A percentile compares a stretch with the other conserved stretches of the same genome.
phyloP scores from a whole-genome alignment of 2,888 invertebrate species.

The Aporophyla nigra region DNA sequence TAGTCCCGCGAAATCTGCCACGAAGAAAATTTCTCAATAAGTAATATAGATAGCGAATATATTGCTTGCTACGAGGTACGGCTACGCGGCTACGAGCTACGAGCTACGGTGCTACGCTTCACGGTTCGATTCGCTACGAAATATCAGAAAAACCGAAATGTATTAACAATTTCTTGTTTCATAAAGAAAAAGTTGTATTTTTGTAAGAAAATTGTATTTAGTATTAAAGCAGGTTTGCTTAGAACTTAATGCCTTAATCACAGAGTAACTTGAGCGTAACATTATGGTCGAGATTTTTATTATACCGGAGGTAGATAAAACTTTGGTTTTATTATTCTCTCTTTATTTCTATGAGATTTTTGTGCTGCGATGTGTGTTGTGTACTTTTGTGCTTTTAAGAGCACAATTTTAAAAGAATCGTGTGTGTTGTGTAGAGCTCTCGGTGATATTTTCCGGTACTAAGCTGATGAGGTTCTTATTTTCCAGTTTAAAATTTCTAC shows the following conservation, averaged over 20 bases:
- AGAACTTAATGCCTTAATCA: slow-evolving; percentile 53
- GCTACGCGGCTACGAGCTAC: slow-evolving; percentile 58
- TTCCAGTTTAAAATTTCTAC: not conserved
- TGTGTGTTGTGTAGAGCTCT: not conserved
- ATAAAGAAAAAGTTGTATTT: slow-evolving; percentile 37
- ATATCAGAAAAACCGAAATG: slow-evolving; percentile 51
- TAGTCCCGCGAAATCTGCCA: slow-evolving; percentile 29
- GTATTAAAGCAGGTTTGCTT: slow-evolving; percentile 41
- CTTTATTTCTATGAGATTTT: slow-evolving; percentile 15
- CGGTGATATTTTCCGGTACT: not conserved
- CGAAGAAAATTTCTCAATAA: slow-evolving; percentile 43
- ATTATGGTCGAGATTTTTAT: slow-evolving; percentile 47
- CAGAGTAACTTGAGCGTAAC: slow-evolving; percentile 48
- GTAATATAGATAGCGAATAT: slow-evolving; percentile 49
- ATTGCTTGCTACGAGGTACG: slow-evolving; percentile 56
- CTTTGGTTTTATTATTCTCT: slow-evolving; percentile 32
- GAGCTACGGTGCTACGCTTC: slow-evolving; percentile 60
- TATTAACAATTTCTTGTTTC: slow-evolving; percentile 50
- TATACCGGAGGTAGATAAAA: slow-evolving; percentile 33
- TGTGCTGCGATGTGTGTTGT: slow-evolving; percentile 18
- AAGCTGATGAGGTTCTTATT: not conserved
- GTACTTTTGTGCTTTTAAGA: slow-evolving; percentile 13
- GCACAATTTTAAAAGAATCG: not conserved
- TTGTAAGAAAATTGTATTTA: slow-evolving; percentile 54
- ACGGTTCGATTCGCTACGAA: slow-evolving; percentile 54